Base-by-base conservation (phyloP, 2,888 invertebrate genomes). In the Teleiodes luculella region DNA sequence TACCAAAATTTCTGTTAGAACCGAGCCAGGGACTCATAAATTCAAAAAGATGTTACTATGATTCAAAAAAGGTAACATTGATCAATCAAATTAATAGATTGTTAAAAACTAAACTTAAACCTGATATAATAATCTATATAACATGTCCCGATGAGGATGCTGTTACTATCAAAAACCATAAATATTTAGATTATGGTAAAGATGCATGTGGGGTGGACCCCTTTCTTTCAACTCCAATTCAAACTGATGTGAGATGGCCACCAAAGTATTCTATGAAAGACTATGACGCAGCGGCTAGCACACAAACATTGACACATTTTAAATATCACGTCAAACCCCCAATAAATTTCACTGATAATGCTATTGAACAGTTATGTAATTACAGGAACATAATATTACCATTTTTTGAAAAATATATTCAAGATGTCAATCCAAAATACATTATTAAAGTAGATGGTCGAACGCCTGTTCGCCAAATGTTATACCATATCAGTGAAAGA, bases 401-500 rank as follows among this genome's bases (percentile, higher is more conserved):
- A 6, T 76, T 73, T 55, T 78, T 93, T 36, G 89, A 92, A 64
- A 81, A 83, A 36, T 82, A 89, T 70, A 68, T 93, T 35, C 70
- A 91, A 52, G 75, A 84, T 16, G 91, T 89, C 67, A 79, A 92
- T 65, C 90, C 92, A 0, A 89, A 91, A 63, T 76, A 79, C 66
- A 80, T 92, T 37, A 80, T 93, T 28, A 91, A 91, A 75, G 67
- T 93, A 45, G 93, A 93, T 72, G 93, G 91, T 1, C 80, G 93
- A 31, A 76, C 79, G 35, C 70, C 88, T 20, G 61, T 78, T 14
- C 68, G 78, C 43, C 75, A 87, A 62, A 90, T 92, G 86, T 82
- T 92, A 64, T 65, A 90, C 60, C 75, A 89, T 31, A 59, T 92
- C 39, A 76, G 78, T 59, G 76, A 87, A 60, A 85, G 80, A 60